Conservation (phyloP, 2,113 vertebrate species). For the Gavialis gangeticus region DNA sequence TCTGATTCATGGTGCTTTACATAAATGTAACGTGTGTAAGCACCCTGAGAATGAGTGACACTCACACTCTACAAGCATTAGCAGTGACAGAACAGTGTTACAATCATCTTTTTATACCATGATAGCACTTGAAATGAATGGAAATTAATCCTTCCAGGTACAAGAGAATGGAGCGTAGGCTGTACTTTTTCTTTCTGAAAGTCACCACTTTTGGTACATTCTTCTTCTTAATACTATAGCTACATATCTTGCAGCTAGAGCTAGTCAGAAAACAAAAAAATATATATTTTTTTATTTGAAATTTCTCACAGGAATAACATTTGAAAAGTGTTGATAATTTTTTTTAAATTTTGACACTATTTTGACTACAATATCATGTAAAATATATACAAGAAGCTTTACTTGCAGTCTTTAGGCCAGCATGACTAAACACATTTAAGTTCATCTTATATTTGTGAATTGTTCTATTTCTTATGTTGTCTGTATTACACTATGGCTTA, state of each 20-base stretch:
- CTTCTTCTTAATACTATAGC: too few relatives aligned
- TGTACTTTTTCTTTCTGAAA: background rate
- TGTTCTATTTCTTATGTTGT: background rate
- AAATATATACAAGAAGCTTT: background rate
- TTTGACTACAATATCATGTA: background rate
- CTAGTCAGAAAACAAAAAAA: too few relatives aligned
- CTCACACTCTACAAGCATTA: background rate
- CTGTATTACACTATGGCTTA: background rate
- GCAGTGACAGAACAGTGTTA: accelerated
- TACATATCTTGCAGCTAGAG: too few relatives aligned
- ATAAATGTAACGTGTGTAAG: too few relatives aligned
- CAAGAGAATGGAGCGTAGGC: background rate
- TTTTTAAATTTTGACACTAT: background rate
- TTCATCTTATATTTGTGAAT: background rate
- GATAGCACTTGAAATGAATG: background rate
- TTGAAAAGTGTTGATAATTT: too few relatives aligned
- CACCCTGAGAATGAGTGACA: background rate
- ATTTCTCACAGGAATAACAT: too few relatives aligned
- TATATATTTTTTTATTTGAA: too few relatives aligned
- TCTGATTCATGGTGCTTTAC: too few relatives aligned
- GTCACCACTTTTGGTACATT: background rate
- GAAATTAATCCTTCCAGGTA: background rate
- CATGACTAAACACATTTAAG: background rate
- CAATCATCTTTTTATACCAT: background rate
- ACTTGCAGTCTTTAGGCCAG: background rate